These are phyloP conservation scores for Hemibagrus wyckioides DNA, from an alignment of 2,113 vertebrate genomes.

Conservation along the genomic window DNA sequence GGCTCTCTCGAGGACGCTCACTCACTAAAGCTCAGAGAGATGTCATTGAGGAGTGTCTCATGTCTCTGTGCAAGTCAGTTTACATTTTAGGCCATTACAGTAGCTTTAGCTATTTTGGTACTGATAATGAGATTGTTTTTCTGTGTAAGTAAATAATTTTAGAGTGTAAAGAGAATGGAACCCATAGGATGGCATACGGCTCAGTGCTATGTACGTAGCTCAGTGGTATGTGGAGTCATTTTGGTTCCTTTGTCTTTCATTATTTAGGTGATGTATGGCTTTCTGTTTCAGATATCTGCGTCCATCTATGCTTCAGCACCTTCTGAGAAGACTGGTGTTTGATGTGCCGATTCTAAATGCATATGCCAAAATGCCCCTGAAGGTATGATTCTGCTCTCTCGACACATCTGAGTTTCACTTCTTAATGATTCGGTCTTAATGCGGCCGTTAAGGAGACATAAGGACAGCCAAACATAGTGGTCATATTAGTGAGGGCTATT, in stretches of 20 bases:
- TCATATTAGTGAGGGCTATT: background rate
- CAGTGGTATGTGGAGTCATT: background rate
- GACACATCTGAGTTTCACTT: background rate
- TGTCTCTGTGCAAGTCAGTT: constrained; percentile 88
- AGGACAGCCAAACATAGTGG: background rate
- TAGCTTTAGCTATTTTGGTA: no score
- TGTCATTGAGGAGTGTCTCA: constrained; percentile 92
- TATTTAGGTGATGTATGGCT: background rate
- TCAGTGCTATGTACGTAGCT: background rate
- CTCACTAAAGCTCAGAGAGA: constrained; percentile 95
- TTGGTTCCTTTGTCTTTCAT: background rate
- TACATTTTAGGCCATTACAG: background rate
- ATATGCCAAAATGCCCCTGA: constrained; percentile 92
- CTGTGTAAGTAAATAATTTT: background rate
- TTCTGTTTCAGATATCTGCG: constrained; percentile 77
- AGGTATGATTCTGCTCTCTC: constrained; percentile 69
- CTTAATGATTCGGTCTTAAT: background rate
- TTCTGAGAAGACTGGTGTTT: constrained; percentile 87
- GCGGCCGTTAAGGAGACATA: background rate
- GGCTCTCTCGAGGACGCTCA: constrained; percentile 89
- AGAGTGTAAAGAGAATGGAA: background rate
- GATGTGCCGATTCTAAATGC: constrained; percentile 93
- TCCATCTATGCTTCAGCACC: constrained; percentile 91
- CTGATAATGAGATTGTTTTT: background rate
- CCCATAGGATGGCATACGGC: background rate